Percentiles rank a stretch among this genome's conserved stretches.
Evolutionary conservation across 1,140 invertebrate species (phyloP).

Genomic region (Brachionus asplanchnoidis): DNA sequence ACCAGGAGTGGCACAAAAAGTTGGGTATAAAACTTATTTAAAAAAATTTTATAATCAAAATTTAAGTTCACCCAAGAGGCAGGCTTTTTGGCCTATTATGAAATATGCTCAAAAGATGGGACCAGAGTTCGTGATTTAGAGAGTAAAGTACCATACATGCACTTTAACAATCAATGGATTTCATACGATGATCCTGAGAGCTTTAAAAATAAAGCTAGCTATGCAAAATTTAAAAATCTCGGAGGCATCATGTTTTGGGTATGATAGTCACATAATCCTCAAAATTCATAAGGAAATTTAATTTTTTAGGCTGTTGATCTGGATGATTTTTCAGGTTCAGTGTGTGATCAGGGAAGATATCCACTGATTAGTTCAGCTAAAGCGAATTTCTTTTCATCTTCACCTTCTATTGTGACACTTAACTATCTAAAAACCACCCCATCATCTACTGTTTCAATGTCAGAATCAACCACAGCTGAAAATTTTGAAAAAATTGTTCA

Average conservation of each 20-base stretch:
- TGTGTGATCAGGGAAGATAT: conserved; percentile 35
- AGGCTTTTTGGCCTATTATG: conserved; percentile 77
- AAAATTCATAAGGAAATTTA: not conserved
- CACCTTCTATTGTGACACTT: not conserved
- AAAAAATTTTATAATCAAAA: not conserved
- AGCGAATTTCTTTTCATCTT: not conserved
- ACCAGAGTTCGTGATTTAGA: not conserved
- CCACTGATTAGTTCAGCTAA: conserved; percentile 18
- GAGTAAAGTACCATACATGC: conserved; percentile 67
- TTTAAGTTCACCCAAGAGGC: conserved; percentile 76
- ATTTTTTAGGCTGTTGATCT: conserved; percentile 50
- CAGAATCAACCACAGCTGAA: not conserved
- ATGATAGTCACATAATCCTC: not conserved
- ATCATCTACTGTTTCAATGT: not conserved
- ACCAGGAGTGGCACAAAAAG: conserved; percentile 69
- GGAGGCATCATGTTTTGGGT: conserved; percentile 35
- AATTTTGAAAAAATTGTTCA: not conserved
- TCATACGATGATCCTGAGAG: conserved; percentile 73
- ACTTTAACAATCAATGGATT: conserved; percentile 81
- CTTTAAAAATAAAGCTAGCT: conserved; percentile 44
- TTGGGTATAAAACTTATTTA: not conserved
- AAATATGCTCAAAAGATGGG: conserved; percentile 58
- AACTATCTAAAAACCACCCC: too few species aligned
- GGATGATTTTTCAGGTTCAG: conserved; percentile 35
- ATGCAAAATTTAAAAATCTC: not conserved